Conservation (phyloP, 23 tunicate genomes). For the Styela clava region DNA sequence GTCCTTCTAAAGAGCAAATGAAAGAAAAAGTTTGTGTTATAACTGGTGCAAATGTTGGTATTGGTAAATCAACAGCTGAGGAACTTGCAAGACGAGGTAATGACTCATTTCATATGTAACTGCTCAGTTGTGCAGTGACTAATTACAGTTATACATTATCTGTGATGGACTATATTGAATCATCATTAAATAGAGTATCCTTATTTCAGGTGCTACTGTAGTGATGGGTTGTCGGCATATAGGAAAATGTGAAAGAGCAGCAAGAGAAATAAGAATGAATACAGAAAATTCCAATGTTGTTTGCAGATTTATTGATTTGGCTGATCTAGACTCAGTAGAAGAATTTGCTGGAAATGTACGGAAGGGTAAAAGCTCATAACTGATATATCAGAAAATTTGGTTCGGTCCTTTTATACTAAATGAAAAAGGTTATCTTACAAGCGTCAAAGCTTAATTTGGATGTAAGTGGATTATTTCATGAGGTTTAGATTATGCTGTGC, state of each 20-base stretch:
- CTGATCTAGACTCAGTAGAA: conserved; percentile 67
- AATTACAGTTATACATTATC: no score
- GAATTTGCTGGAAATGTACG: conserved; percentile 55
- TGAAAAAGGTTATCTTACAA: background rate
- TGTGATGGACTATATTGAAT: no score
- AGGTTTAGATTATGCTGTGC: no score
- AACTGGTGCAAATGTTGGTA: conserved; percentile 87
- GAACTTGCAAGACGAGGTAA: conserved; percentile 83
- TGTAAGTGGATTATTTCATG: background rate
- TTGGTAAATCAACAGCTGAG: conserved; percentile 82
- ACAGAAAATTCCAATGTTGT: conserved; percentile 50
- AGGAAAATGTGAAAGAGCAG: conserved; percentile 79
- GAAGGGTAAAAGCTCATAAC: conserved; percentile 36
- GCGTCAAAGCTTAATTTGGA: background rate
- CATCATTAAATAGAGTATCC: no score
- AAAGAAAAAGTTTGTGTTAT: conserved; percentile 74
- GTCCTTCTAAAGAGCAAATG: conserved; percentile 70
- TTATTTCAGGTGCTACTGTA: conserved; percentile 79
- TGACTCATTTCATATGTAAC: background rate
- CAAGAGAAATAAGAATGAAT: conserved; percentile 36
- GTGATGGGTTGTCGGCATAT: conserved; percentile 85
- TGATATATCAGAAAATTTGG: background rate
- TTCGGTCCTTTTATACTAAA: background rate
- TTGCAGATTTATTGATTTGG: conserved; percentile 70
- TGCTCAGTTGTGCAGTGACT: no score